Base-by-base conservation (phyloP, 2,797 vertebrate species). In the Glossophaga mutica region DNA sequence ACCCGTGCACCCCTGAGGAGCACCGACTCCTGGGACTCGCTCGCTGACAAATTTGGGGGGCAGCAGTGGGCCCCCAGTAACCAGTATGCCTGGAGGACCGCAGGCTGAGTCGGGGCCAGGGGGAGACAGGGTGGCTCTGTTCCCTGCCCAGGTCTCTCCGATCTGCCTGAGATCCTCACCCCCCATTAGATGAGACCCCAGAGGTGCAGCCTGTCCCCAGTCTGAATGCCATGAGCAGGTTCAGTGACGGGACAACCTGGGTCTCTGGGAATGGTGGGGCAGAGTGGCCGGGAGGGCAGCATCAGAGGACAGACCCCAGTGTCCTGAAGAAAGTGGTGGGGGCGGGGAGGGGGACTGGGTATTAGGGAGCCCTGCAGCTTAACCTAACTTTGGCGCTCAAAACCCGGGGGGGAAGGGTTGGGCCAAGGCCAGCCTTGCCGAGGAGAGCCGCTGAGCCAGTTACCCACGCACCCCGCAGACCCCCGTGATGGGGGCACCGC, bases 241-340 rank as follows among this genome's bases (percentile, higher is more conserved):
- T 46, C 16, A 19, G 46, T 18, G 81, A 73, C 12, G 9, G 8
- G 59, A 42, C 2, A 6, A 21, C 62, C 9, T 0, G 1, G 44
- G 57, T n/a, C 48, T 44, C 46, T 9, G 37, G 48, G 39, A 42
- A 57, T 2, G 24, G 48, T 9, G n/a, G 46, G 0, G 0, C 1
- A 65, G 71, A 8, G 3, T 2, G 73, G 22, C 59, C 26, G 9
- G 37, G 70, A 65, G 44, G 71, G 74, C 37, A 19, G 42, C 37
- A 34, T 15, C 42, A 21, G 46, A 29, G n/a, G 67, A 39, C 52
- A 42, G 37, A 34, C 34, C 14, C 42, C 16, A 8, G 52, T 10
- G 19, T 46, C 73, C 78, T 2, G 5, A 50, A 42, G 76, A 18
- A 52, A 24, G 32, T 3, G 5, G 29, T 2, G 32, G 62, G 10